Conservation (phyloP, 2,797 vertebrate species). For the Potorous gilbertii region DNA sequence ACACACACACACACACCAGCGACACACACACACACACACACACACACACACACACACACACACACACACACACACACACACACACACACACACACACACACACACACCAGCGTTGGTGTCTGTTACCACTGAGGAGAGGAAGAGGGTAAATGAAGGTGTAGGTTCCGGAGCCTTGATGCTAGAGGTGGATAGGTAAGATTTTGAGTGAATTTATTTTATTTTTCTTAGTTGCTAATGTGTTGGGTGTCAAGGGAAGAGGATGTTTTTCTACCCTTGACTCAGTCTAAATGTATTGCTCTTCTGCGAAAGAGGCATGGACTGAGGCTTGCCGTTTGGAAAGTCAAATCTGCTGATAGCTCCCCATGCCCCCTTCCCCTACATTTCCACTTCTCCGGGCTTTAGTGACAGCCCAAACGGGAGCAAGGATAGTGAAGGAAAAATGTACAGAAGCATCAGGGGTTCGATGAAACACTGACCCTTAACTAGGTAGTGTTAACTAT, state of each 20-base stretch:
- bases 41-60: no score
- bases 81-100: no score
- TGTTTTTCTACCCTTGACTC: background rate
- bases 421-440: constrained; percentile 10
- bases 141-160: background rate
- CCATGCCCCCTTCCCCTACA: background rate
- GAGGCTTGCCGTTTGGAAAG: background rate
- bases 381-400: constrained; percentile 2
- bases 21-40: no score
- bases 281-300: background rate
- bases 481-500: constrained; percentile 27
- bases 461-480: constrained; percentile 31
- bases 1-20: no score
- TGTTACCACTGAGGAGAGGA: background rate
- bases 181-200: background rate
- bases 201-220: background rate
- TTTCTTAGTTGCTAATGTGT: background rate
- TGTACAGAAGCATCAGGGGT: constrained; percentile 9
- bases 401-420: background rate
- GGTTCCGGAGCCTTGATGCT: background rate
- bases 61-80: no score
- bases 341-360: background rate
- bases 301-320: background rate
- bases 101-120: background rate
- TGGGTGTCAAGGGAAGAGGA: background rate